Conservation (phyloP, 2,113 vertebrate genomes). For the Eira barbara region DNA sequence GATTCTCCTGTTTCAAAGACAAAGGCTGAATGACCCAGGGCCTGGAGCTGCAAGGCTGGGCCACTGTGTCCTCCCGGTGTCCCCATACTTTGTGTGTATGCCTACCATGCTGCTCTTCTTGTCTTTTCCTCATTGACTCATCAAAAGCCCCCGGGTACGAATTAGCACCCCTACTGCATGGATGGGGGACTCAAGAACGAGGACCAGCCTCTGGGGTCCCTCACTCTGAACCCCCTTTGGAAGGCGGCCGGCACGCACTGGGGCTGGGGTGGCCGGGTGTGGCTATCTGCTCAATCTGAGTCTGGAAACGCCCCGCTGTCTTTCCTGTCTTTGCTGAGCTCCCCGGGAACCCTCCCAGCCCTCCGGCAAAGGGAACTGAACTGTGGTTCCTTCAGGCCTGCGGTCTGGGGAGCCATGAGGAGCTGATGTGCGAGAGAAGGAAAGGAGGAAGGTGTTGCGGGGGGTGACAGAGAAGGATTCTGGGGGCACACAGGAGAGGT, state of each 20-base stretch:
- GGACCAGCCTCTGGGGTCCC: background rate
- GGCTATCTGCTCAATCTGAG: background rate
- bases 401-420: background rate
- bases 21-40: slow-evolving; percentile 74
- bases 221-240: background rate
- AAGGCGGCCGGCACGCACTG: background rate
- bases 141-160: background rate
- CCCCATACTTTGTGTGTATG: accelerated
- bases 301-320: background rate
- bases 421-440: background rate
- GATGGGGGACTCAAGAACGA: background rate
- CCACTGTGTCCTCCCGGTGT: background rate
- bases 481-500: accelerated
- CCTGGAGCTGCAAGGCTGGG: background rate
- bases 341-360: background rate
- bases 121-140: background rate
- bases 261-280: accelerated
- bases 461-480: background rate
- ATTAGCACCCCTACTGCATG: background rate
- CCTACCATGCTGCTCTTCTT: background rate
- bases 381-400: background rate
- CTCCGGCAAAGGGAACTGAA: background rate
- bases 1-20: slow-evolving; percentile 81
- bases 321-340: background rate
- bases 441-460: background rate